These are phyloP conservation scores for Salpingus planirostris DNA, from an alignment of 2,888 invertebrate genomes.

Conservation along the genomic window DNA sequence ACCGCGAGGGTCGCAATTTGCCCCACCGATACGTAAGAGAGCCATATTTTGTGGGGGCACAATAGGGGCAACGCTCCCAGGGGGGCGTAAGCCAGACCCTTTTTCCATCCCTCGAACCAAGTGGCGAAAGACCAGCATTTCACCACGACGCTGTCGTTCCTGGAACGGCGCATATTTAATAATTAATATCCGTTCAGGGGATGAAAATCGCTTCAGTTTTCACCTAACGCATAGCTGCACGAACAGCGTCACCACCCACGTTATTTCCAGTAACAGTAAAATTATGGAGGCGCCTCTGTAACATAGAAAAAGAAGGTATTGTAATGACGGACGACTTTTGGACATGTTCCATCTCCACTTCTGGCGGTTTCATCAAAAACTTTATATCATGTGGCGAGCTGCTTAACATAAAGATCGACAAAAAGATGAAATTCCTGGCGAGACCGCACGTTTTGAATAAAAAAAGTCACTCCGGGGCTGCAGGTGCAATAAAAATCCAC, in stretches of 20 bases:
- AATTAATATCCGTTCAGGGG: no score
- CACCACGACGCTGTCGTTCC: slow-evolving; percentile 33
- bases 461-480: no score
- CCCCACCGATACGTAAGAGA: slow-evolving; percentile 45
- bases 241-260: slow-evolving; percentile 56
- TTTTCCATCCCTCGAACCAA: slow-evolving; percentile 38
- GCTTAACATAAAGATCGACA: no score
- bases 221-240: slow-evolving; percentile 39
- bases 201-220: no score
- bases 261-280: slow-evolving; percentile 53
- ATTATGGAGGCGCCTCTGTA: slow-evolving; percentile 49
- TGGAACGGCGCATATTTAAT: slow-evolving; percentile 19
- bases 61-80: slow-evolving; percentile 34
- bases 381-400: no score
- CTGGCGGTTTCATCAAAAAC: no score
- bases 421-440: no score
- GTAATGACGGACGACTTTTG: no score
- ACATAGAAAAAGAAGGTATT: slow-evolving; percentile 22
- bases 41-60: slow-evolving; percentile 43
- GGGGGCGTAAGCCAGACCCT: slow-evolving; percentile 34
- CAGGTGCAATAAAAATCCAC: no score
- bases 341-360: no score
- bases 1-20: slow-evolving; percentile 41
- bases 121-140: slow-evolving; percentile 33
- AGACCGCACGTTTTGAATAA: no score